Conservation (phyloP, 2,113 vertebrate genomes). For the Indicator maculatus region DNA sequence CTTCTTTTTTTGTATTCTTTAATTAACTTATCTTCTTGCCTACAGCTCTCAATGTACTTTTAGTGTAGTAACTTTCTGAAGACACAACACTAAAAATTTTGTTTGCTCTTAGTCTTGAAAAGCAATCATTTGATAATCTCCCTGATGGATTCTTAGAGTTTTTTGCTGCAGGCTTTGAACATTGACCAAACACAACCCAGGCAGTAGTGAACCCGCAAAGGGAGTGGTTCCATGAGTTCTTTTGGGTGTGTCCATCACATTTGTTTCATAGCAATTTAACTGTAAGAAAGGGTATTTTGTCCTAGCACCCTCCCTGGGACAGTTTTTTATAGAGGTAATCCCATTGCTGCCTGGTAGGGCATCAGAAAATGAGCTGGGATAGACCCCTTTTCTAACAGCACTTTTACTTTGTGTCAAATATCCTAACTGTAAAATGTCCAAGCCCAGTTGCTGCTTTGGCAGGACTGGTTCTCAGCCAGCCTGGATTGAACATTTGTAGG, state of each 20-base stretch:
- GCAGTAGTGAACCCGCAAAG: neutral
- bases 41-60: neutral
- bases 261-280: neutral
- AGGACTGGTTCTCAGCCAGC: neutral
- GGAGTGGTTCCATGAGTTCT: neutral
- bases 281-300: neutral
- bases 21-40: conserved; percentile 9
- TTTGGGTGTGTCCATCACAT: neutral
- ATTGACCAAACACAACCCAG: neutral
- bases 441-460: neutral
- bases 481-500: neutral
- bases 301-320: neutral
- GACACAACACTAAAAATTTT: neutral
- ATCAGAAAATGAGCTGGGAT: neutral
- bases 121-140: neutral
- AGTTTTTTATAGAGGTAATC: neutral
- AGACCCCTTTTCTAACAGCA: neutral
- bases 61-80: neutral
- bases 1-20: conserved; percentile 17
- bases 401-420: neutral
- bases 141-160: neutral
- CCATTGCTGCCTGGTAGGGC: neutral
- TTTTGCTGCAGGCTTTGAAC: conserved; percentile 5
- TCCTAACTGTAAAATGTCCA: neutral
- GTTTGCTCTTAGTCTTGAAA: conserved; percentile 18